Percentiles rank a stretch among this genome's conserved stretches.
Evolutionary conservation across 2,113 vertebrate genomes (phyloP).

Genomic region (Bubalus kerabau): DNA sequence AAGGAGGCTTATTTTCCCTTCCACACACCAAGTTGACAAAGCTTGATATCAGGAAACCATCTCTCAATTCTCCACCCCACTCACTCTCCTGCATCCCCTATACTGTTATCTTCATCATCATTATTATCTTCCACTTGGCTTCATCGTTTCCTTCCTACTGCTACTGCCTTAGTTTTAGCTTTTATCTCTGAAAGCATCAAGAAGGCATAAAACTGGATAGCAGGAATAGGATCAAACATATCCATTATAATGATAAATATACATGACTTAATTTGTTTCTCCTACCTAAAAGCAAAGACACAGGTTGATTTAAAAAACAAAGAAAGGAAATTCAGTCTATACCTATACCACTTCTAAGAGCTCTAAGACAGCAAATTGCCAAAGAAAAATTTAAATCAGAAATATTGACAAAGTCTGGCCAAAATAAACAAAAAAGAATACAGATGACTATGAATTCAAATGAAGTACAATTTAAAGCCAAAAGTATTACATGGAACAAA

Average conservation of each 20-base stretch:
- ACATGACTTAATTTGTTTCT: background rate
- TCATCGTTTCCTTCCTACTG: background rate
- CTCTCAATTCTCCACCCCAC: background rate
- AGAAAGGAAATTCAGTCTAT: background rate
- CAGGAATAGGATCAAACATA: slow-evolving; percentile 9
- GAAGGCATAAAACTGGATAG: slow-evolving; percentile 16
- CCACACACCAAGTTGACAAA: background rate
- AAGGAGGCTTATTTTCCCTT: background rate
- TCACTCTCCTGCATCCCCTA: background rate
- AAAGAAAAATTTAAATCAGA: slow-evolving; percentile 8
- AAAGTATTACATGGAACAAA: background rate
- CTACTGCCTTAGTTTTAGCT: background rate
- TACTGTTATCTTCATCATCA: background rate
- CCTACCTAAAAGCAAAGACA: background rate
- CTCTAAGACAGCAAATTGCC: background rate
- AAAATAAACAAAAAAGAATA: background rate
- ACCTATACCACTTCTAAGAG: background rate
- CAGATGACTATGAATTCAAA: background rate
- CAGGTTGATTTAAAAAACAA: background rate
- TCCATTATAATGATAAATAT: background rate
- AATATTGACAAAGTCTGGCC: background rate
- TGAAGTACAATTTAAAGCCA: background rate
- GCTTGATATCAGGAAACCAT: background rate
- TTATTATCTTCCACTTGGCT: background rate
- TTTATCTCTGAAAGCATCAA: slow-evolving; percentile 7